Evolutionary conservation across 2,888 invertebrate species (phyloP).

Genomic region (Spisula solida): DNA sequence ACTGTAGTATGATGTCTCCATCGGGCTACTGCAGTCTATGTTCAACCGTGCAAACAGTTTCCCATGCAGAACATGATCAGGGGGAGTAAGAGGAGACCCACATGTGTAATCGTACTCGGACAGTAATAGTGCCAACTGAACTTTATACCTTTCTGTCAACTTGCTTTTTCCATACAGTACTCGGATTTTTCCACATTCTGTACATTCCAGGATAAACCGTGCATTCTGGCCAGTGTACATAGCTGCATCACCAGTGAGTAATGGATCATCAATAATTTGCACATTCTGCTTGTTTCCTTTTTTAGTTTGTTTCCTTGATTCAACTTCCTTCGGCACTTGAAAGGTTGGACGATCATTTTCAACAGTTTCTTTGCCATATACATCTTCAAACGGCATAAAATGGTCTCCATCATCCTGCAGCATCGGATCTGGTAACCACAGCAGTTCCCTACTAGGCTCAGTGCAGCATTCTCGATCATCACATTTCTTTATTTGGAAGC

Average conservation of each 20-base stretch:
- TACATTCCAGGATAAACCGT: slow-evolving; percentile 8
- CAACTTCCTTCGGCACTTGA: background rate
- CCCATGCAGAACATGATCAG: slow-evolving; percentile 25
- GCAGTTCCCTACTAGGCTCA: background rate
- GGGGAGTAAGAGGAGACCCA: slow-evolving; percentile 1
- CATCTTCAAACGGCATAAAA: background rate
- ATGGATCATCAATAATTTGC: too few relatives aligned
- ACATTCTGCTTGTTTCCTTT: background rate
- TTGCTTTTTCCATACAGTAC: background rate
- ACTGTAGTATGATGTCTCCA: slow-evolving; percentile 30
- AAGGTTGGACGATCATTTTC: slow-evolving; percentile 7
- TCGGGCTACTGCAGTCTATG: background rate
- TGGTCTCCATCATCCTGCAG: background rate
- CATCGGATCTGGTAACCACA: background rate
- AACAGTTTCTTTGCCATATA: background rate
- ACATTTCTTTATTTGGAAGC: slow-evolving; percentile 49
- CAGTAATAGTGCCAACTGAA: background rate
- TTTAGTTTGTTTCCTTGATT: background rate
- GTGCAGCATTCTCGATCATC: slow-evolving; percentile 35
- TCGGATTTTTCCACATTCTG: slow-evolving; percentile 9
- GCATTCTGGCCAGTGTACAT: slow-evolving; percentile 5
- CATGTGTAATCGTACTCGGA: slow-evolving; percentile 2
- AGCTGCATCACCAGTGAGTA: background rate
- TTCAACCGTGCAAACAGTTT: background rate
- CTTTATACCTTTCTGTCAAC: background rate